Evolutionary conservation across 1,140 invertebrate genomes (phyloP).

Genomic region (Cydia fagiglandana): DNA sequence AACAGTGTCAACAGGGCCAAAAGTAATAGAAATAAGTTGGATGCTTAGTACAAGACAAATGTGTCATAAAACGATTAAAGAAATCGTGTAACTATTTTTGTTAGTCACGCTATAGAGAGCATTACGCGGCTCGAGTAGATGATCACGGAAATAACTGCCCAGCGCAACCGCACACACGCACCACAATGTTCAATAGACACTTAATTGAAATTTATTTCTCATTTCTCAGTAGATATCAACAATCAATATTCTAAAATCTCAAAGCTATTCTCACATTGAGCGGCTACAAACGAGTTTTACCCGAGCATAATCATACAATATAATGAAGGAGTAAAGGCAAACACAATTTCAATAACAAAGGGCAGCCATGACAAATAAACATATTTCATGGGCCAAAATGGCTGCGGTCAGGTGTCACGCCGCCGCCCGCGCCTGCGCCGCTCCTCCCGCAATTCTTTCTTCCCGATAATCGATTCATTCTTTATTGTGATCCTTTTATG

Average conservation of each 20-base stretch:
- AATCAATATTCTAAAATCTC: constrained; percentile 78
- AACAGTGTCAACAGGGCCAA: constrained; percentile 28
- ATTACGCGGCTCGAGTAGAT: constrained; percentile 58
- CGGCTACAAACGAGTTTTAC: constrained; percentile 72
- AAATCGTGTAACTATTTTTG: constrained; percentile 52
- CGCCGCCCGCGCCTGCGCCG: constrained; percentile 43
- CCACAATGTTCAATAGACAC: constrained; percentile 67
- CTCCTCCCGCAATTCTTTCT: constrained; percentile 57
- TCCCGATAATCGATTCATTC: constrained; percentile 71
- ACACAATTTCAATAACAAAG: constrained; percentile 79
- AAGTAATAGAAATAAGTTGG: constrained; percentile 25
- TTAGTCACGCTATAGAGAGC: constrained; percentile 53
- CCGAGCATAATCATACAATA: constrained; percentile 76
- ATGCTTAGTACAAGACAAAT: constrained; percentile 28
- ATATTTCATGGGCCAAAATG: constrained; percentile 78
- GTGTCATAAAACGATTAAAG: constrained; percentile 52
- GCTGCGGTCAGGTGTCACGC: constrained; percentile 76
- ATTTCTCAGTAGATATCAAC: constrained; percentile 74
- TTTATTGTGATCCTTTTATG: constrained; percentile 63
- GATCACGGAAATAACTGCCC: constrained; percentile 69
- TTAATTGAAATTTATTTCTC: constrained; percentile 79
- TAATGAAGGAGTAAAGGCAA: constrained; percentile 78
- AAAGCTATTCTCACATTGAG: constrained; percentile 72
- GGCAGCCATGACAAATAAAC: constrained; percentile 78
- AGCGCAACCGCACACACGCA: constrained; percentile 47